Evolutionary conservation across 1,140 invertebrate species (phyloP).

Genomic region (Odontomachus brunneus): DNA sequence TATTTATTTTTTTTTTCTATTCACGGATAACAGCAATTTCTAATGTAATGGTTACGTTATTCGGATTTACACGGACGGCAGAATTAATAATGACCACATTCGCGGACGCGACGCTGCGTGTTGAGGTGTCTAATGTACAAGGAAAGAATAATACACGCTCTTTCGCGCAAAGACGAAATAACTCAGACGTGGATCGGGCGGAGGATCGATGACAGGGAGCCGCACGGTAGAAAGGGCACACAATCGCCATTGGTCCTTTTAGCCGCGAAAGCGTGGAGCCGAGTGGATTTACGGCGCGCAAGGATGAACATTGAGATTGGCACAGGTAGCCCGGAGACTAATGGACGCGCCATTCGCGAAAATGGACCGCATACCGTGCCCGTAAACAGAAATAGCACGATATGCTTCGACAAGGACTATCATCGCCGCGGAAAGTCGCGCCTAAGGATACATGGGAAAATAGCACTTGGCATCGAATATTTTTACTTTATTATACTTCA

Average conservation of each 20-base stretch:
- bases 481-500: background rate
- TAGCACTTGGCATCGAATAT: background rate
- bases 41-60: slow-evolving; percentile 43
- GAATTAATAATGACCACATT: slow-evolving; percentile 43
- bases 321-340: slow-evolving; percentile 61
- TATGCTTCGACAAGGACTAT: slow-evolving; percentile 61
- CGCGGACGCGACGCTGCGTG: slow-evolving; percentile 13
- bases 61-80: slow-evolving; percentile 15
- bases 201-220: slow-evolving; percentile 56
- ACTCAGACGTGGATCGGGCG: slow-evolving; percentile 29
- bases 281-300: slow-evolving; percentile 64
- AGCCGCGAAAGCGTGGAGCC: slow-evolving; percentile 40
- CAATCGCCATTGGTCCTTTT: slow-evolving; percentile 69
- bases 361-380: slow-evolving; percentile 52
- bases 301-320: slow-evolving; percentile 71
- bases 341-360: slow-evolving; percentile 60
- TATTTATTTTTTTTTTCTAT: background rate
- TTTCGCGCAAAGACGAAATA: slow-evolving; percentile 6
- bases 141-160: slow-evolving; percentile 34
- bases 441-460: background rate
- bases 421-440: background rate
- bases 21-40: background rate
- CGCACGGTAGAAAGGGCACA: slow-evolving; percentile 45
- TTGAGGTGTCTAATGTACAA: slow-evolving; percentile 43
- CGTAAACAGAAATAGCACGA: slow-evolving; percentile 67